phyloP scores from a whole-genome alignment of 1,140 invertebrate genomes.

The Lanistes nyassanus region DNA sequence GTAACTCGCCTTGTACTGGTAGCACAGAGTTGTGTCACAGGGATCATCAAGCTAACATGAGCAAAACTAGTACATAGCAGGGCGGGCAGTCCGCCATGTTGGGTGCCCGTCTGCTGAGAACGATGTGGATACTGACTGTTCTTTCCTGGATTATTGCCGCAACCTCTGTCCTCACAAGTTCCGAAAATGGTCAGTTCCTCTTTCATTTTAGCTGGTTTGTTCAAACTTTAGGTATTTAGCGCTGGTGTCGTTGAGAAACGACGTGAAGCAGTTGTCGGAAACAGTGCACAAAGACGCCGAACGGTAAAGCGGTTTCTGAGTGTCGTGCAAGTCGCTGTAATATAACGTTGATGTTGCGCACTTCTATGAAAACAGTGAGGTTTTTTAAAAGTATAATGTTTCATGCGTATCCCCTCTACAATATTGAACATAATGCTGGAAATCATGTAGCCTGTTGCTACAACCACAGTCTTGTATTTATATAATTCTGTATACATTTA shows the following conservation, averaged over 20 bases:
- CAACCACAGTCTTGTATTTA: neutral
- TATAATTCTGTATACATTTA: neutral
- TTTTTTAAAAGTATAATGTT: neutral
- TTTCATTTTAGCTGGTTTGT: neutral
- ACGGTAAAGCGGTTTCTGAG: neutral
- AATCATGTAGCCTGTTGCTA: neutral
- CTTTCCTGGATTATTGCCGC: neutral
- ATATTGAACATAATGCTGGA: neutral
- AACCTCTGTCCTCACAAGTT: neutral
- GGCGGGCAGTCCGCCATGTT: slow-evolving; percentile 21
- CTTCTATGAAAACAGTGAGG: neutral
- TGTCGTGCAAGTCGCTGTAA: neutral
- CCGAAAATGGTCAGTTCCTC: slow-evolving; percentile 3
- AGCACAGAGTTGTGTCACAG: neutral
- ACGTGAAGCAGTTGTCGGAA: neutral
- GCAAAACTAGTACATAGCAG: neutral
- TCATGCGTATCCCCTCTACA: neutral
- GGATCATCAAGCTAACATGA: neutral
- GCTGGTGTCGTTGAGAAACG: no score
- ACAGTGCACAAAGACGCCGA: neutral
- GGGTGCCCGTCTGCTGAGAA: neutral
- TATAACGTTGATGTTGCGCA: neutral
- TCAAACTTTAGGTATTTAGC: neutral
- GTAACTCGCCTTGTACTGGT: neutral
- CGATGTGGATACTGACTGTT: slow-evolving; percentile 7